These are phyloP conservation scores for Parapristionchus giblindavisi DNA, from an alignment of 2,888 invertebrate genomes.

Conservation along the genomic window DNA sequence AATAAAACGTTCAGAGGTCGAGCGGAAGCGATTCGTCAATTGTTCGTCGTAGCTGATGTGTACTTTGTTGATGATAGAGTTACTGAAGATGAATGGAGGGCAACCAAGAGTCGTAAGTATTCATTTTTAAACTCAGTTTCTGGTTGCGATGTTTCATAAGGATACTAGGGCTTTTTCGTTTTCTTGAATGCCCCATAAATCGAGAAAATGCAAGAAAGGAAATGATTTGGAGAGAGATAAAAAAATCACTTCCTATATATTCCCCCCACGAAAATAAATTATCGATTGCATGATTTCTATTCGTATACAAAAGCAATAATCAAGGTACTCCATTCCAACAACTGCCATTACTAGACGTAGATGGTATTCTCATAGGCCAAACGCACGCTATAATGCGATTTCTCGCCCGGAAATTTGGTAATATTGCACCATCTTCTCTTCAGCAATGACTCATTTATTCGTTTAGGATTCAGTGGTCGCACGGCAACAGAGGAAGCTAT, in stretches of 20 bases:
- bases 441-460: neutral
- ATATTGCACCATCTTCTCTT: neutral
- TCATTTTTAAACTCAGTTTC: too few species aligned
- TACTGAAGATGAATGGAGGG: constrained; percentile 21
- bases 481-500: constrained; percentile 6
- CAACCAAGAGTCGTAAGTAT: constrained; percentile 19
- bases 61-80: constrained; percentile 30
- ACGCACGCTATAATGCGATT: constrained; percentile 33
- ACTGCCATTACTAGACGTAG: constrained; percentile 24
- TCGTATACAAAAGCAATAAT: neutral
- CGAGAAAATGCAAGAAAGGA: too few species aligned
- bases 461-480: constrained; percentile 2
- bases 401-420: constrained; percentile 28
- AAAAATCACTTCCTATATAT: too few species aligned
- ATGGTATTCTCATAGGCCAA: constrained; percentile 27
- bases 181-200: too few species aligned
- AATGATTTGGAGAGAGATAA: too few species aligned
- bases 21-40: constrained; percentile 36
- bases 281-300: neutral
- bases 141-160: too few species aligned
- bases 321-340: constrained; percentile 36
- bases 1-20: constrained; percentile 7
- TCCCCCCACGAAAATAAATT: neutral
- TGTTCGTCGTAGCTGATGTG: constrained; percentile 21
- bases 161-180: too few species aligned